Conservation (phyloP, 2,888 invertebrate genomes). For the Conomelus anceps region DNA sequence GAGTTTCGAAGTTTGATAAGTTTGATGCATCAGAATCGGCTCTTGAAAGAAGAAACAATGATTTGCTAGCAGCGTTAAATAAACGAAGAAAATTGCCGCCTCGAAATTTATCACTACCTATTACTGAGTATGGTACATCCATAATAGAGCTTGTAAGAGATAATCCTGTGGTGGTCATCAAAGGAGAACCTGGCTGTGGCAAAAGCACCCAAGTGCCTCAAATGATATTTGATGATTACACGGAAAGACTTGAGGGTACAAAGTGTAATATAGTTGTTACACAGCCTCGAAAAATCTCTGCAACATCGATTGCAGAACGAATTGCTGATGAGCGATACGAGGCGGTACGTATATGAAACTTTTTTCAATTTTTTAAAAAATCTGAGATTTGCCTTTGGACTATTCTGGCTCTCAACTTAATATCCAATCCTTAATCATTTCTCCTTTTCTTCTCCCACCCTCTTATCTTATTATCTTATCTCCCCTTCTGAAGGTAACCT, state of each 20-base stretch:
- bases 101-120: not conserved
- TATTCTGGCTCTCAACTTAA: too few relatives aligned
- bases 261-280: slow-evolving; percentile 55
- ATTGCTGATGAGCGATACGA: slow-evolving; percentile 58
- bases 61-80: not conserved
- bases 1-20: not conserved
- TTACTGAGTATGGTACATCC: slow-evolving; percentile 40
- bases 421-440: too few relatives aligned
- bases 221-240: slow-evolving; percentile 50
- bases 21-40: not conserved
- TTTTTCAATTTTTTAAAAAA: too few relatives aligned
- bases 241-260: slow-evolving; percentile 41
- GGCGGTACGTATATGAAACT: slow-evolving; percentile 40
- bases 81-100: not conserved
- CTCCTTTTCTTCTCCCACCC: too few relatives aligned
- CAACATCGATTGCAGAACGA: slow-evolving; percentile 57
- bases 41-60: not conserved
- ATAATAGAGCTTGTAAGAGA: slow-evolving; percentile 49
- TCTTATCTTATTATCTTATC: too few relatives aligned
- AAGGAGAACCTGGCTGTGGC: slow-evolving; percentile 67
- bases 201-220: slow-evolving; percentile 66
- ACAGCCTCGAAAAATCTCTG: slow-evolving; percentile 62
- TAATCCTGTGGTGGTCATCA: slow-evolving; percentile 53
- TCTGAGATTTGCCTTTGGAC: too few relatives aligned
- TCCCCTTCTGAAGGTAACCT: too few relatives aligned